These are phyloP conservation scores for Halesus radiatus DNA, from an alignment of 1,140 invertebrate species.

Conservation along the genomic window DNA sequence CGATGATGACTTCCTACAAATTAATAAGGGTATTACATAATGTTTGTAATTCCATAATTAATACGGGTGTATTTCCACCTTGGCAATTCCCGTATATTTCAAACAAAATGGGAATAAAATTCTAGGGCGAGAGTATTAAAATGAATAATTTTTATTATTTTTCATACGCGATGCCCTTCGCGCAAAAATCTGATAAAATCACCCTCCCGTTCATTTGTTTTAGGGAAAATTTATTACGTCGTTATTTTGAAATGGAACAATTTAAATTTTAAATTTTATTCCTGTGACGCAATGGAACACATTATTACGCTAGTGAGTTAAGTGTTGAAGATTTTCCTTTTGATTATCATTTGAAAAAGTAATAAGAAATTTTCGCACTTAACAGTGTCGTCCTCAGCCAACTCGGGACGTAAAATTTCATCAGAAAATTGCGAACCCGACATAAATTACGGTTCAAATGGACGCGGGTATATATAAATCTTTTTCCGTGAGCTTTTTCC, in stretches of 20 bases:
- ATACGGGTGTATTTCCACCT: not conserved
- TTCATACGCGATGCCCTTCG: constrained; percentile 28
- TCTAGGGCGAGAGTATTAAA: constrained; percentile 20
- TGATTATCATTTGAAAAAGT: too few species aligned
- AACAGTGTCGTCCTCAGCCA: too few species aligned
- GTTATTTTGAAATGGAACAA: constrained; percentile 34
- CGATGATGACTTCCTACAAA: not conserved
- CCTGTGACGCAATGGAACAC: constrained; percentile 16
- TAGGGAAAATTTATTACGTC: constrained; percentile 30
- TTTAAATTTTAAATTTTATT: constrained; percentile 35
- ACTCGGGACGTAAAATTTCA: too few species aligned
- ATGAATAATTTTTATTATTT: constrained; percentile 39
- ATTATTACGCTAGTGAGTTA: not conserved
- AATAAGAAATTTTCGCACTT: too few species aligned
- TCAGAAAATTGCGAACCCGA: too few species aligned
- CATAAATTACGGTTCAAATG: too few species aligned
- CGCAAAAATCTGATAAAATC: constrained; percentile 36
- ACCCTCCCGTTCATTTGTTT: constrained; percentile 34
- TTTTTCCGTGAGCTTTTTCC: too few species aligned
- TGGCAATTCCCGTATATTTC: not conserved
- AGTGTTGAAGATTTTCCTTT: too few species aligned
- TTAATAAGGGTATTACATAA: constrained; percentile 1
- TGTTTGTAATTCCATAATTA: not conserved
- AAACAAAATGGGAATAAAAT: constrained; percentile 21
- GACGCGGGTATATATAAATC: too few species aligned